A percentile compares a stretch with the other conserved stretches of the same genome.
phyloP scores from a whole-genome alignment of 1,140 invertebrate genomes.

The Pissodes strobi region DNA sequence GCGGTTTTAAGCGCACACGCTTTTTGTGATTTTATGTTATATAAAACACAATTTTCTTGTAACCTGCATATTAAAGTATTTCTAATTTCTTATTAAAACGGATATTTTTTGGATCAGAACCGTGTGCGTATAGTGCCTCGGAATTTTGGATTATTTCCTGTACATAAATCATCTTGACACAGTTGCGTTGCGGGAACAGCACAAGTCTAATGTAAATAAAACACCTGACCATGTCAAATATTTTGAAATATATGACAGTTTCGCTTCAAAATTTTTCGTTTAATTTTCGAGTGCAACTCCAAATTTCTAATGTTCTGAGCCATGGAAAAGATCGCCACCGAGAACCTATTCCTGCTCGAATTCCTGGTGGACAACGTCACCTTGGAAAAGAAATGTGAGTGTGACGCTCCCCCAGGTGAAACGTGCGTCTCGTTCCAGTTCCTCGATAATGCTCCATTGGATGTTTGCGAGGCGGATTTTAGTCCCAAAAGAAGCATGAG shows the following conservation, averaged over 20 bases:
- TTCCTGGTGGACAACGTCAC: slow-evolving; percentile 61
- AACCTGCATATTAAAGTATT: too few relatives aligned
- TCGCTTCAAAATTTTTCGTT: slow-evolving; percentile 34
- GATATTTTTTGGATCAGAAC: too few relatives aligned
- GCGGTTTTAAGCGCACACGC: too few relatives aligned
- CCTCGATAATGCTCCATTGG: slow-evolving; percentile 58
- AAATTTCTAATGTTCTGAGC: slow-evolving; percentile 13
- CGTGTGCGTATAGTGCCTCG: too few relatives aligned
- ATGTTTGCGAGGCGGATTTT: slow-evolving; percentile 62
- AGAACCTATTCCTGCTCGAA: slow-evolving; percentile 62
- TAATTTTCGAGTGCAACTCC: neutral
- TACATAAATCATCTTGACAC: too few relatives aligned
- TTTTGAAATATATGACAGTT: slow-evolving; percentile 20
- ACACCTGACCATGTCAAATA: too few relatives aligned
- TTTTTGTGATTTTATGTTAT: too few relatives aligned
- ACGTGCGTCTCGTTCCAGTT: slow-evolving; percentile 61
- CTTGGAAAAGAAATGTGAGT: slow-evolving; percentile 48
- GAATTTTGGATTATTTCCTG: too few relatives aligned
- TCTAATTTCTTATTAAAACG: too few relatives aligned
- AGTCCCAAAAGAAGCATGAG: slow-evolving; percentile 48
- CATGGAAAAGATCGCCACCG: slow-evolving; percentile 58
- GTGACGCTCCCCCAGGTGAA: slow-evolving; percentile 40
- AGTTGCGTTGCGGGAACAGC: too few relatives aligned
- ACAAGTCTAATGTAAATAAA: too few relatives aligned
- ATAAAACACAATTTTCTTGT: too few relatives aligned